A percentile compares a stretch with the other conserved stretches of the same genome.
These are phyloP conservation scores for Odontophorus gujanensis DNA, from an alignment of 2,113 vertebrate species.

Conservation along the genomic window DNA sequence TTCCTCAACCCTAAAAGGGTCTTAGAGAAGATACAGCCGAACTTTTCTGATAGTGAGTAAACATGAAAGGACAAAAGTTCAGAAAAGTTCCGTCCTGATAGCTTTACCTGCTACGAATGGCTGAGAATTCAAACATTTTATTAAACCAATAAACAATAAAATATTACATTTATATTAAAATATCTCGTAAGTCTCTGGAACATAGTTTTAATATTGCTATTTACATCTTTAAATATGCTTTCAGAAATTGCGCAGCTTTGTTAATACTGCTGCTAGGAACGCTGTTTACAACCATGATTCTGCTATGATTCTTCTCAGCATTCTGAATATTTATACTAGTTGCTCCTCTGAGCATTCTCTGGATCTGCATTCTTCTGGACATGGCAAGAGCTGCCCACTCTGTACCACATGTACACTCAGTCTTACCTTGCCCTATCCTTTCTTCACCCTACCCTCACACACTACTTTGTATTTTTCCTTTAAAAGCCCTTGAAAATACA, in stretches of 20 bases:
- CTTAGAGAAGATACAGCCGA: background rate
- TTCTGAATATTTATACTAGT: background rate
- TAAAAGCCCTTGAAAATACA: background rate
- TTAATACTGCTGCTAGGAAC: background rate
- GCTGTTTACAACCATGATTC: background rate
- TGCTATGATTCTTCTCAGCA: background rate
- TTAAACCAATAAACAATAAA: background rate
- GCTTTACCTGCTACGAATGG: background rate
- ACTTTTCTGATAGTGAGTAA: background rate
- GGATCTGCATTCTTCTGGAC: background rate
- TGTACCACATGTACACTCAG: rapidly evolving
- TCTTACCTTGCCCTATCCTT: background rate
- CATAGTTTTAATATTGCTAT: background rate
- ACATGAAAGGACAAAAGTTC: background rate
- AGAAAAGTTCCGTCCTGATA: background rate
- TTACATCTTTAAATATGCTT: background rate
- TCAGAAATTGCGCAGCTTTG: background rate
- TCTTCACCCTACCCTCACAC: background rate
- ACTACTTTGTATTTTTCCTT: background rate
- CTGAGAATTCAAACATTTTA: background rate
- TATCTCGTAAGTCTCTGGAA: rapidly evolving
- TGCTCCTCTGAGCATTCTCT: background rate
- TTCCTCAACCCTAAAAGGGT: background rate
- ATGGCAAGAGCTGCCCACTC: background rate
- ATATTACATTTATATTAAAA: background rate